phyloP scores from a whole-genome alignment of 2,113 vertebrate genomes.

The Ochotona princeps region DNA sequence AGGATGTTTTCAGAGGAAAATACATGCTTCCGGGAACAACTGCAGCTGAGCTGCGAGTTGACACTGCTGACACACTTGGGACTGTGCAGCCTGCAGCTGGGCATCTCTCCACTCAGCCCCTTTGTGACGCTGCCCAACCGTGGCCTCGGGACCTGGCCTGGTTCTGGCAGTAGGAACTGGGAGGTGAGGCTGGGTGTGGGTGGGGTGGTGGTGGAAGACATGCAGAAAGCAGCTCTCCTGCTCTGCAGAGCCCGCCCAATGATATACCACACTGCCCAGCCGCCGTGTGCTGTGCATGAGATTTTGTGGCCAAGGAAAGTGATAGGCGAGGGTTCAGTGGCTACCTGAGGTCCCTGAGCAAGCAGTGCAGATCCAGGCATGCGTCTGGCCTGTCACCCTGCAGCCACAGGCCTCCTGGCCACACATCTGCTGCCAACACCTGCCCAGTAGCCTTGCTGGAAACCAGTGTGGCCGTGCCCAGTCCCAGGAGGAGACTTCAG shows the following conservation, averaged over 20 bases:
- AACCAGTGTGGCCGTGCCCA: not conserved
- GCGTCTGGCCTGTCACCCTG: not conserved
- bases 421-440: not conserved
- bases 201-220: no score
- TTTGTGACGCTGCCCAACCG: not conserved
- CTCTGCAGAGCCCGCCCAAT: rapidly evolving
- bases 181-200: not conserved
- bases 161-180: not conserved
- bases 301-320: not conserved
- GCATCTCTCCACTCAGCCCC: not conserved
- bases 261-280: not conserved
- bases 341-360: not conserved
- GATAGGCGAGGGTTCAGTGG: not conserved
- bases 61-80: not conserved
- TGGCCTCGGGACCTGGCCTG: not conserved
- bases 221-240: no score
- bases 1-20: slow-evolving; percentile 89
- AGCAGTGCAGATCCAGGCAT: no score
- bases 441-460: not conserved
- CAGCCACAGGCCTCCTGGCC: not conserved
- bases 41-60: slow-evolving; percentile 72
- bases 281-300: not conserved
- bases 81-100: not conserved
- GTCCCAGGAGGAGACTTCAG: no score
- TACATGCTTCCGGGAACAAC: slow-evolving; percentile 84